Evolutionary conservation across 2,113 vertebrate genomes (phyloP).

Genomic region (Anolis carolinensis): DNA sequence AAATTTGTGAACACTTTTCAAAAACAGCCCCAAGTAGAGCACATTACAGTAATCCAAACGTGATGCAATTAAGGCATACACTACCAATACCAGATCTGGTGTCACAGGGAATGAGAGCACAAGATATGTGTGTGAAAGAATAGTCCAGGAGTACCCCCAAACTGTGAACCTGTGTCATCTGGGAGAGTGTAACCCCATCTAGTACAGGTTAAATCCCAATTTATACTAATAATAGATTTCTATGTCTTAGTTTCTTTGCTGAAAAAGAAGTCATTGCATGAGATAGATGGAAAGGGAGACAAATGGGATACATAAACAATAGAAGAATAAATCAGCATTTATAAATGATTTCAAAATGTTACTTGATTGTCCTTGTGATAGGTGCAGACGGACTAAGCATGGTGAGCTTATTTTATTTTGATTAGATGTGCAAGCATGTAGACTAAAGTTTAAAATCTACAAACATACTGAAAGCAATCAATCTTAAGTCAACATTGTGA

Average conservation of each 20-base stretch:
- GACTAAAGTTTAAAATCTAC: constrained; percentile 51
- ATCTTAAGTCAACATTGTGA: constrained; percentile 63
- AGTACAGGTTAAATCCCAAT: too few relatives aligned
- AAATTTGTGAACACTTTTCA: too few relatives aligned
- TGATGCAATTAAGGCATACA: too few relatives aligned
- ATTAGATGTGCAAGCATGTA: constrained; percentile 42
- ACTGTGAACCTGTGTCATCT: too few relatives aligned
- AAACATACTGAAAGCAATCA: constrained; percentile 68
- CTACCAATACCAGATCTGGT: too few relatives aligned
- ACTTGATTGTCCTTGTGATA: constrained; percentile 35
- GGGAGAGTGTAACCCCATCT: background rate
- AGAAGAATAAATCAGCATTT: constrained; percentile 44
- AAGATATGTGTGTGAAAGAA: too few relatives aligned
- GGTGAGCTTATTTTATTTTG: constrained; percentile 48
- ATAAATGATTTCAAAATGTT: constrained; percentile 43
- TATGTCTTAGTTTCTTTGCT: background rate
- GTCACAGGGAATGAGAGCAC: too few relatives aligned
- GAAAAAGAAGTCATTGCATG: constrained; percentile 11
- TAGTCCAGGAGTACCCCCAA: too few relatives aligned
- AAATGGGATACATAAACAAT: constrained; percentile 18
- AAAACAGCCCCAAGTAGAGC: too few relatives aligned
- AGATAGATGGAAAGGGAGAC: constrained; percentile 15
- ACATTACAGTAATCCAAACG: too few relatives aligned
- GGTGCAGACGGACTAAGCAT: constrained; percentile 35
- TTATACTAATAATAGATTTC: too few relatives aligned